A percentile compares a stretch with the other conserved stretches of the same genome.
phyloP scores from a whole-genome alignment of 2,113 vertebrate species.

The Eubucco bourcierii region DNA sequence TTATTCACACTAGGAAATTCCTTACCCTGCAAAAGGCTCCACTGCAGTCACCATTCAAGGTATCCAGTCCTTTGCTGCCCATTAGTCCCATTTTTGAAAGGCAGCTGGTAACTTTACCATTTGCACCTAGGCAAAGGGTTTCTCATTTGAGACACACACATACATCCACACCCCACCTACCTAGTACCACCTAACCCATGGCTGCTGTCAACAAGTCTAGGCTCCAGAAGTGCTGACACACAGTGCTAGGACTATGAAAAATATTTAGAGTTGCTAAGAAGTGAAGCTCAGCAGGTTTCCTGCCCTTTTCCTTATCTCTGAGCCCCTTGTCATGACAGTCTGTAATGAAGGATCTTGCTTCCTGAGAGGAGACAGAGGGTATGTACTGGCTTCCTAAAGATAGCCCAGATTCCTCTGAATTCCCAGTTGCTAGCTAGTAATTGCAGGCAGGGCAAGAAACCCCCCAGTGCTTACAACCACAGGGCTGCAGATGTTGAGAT shows the following conservation, averaged over 20 bases:
- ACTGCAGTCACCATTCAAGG: neutral
- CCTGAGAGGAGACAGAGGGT: conserved; percentile 1
- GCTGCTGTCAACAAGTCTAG: conserved; percentile 18
- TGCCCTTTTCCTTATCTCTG: conserved; percentile 38
- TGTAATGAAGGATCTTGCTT: conserved; percentile 28
- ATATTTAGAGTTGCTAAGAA: conserved; percentile 25
- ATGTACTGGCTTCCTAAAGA: conserved; percentile 42
- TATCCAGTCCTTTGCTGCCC: neutral
- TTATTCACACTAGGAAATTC: neutral
- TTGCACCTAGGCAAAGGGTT: neutral
- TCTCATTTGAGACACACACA: neutral
- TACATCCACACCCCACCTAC: neutral
- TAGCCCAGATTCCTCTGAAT: conserved; percentile 6
- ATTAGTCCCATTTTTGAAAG: neutral
- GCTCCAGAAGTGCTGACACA: conserved; percentile 61
- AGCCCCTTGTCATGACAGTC: conserved; percentile 6
- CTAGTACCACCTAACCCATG: neutral
- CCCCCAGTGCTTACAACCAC: neutral
- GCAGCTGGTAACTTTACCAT: neutral
- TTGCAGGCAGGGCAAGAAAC: neutral
- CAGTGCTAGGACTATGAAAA: neutral
- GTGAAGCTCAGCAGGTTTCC: neutral
- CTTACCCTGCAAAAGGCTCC: neutral
- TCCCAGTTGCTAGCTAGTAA: neutral
- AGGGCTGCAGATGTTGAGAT: neutral